phyloP scores from a whole-genome alignment of 2,888 invertebrate species.

The Physocephala rufipes region DNA sequence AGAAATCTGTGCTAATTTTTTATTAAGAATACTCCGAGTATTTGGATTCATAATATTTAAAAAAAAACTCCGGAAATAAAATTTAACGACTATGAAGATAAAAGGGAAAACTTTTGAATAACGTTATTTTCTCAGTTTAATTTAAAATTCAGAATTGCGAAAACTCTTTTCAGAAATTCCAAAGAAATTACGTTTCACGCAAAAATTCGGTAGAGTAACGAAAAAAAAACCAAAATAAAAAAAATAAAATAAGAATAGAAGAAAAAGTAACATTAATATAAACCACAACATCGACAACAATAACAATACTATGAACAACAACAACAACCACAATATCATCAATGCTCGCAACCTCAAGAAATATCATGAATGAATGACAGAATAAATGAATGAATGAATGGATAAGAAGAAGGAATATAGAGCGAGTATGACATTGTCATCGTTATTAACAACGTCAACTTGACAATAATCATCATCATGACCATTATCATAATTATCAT shows the following conservation, averaged over 20 bases:
- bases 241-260: neutral
- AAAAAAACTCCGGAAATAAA: too few species aligned
- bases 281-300: conserved; percentile 5
- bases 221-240: neutral
- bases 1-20: too few species aligned
- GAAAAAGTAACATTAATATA: neutral
- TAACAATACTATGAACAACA: neutral
- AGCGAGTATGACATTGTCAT: neutral
- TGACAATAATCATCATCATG: neutral
- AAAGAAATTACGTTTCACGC: too few species aligned
- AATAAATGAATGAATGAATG: conserved; percentile 18
- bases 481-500: neutral
- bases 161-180: too few species aligned
- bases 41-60: too few species aligned
- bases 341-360: neutral
- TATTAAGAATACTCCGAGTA: too few species aligned
- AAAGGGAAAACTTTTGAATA: too few species aligned
- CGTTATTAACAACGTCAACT: conserved; percentile 1
- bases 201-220: too few species aligned
- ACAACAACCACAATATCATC: conserved; percentile 16
- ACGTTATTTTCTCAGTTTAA: too few species aligned
- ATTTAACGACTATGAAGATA: too few species aligned
- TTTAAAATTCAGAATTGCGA: too few species aligned
- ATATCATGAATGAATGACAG: conserved; percentile 22
- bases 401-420: conserved; percentile 1